Base-by-base conservation (phyloP, 1,140 invertebrate species). In the Drosophila persimilis region DNA sequence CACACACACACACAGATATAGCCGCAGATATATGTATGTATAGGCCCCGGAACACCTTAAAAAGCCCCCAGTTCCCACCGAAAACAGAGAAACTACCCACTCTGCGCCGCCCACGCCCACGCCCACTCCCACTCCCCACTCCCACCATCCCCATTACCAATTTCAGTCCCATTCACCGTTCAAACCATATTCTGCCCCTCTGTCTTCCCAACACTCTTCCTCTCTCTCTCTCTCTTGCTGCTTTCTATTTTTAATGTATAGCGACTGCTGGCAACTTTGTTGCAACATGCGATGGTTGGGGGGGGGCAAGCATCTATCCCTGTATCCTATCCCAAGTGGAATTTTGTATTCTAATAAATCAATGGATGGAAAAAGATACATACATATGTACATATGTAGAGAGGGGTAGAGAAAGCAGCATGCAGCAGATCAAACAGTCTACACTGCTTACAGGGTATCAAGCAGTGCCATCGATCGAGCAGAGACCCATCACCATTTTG, bases 201-300 rank as follows among this genome's bases (percentile, higher is more conserved):
- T 29, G 4, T 50, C 48, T n/a, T 13, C 15, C 13, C 35, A 2
- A n/a, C n/a, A n/a, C n/a, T n/a, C n/a, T 31, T 2, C 17, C 13
- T 17, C 26, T 35, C 22, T 15, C 20, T 26, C 7, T 26, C 15
- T 51, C 26, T 44, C 44, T 26, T 11, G 59, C n/a, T 69, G 65
- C 39, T 73, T 54, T 73, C 58, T 55, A 48, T 72, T 72, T 71
- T 60, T 43, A 72, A 52, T 73, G 67, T 51, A 39, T 24, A 29
- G 57, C 65, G 67, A 54, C 51, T 69, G 63, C 67, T 69, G 35
- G 11, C 11, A 39, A 39, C 35, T 39, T 39, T 39, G 35, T 39
- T 39, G 35, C 35, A 39, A 39, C 35, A 39, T 39, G 35, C 35
- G 11, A 39, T 39, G 35, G 35, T 11, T 39, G 35, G 35, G 35